These are phyloP conservation scores for Lepeophtheirus salmonis DNA, from an alignment of 1,140 invertebrate species.

Conservation along the genomic window DNA sequence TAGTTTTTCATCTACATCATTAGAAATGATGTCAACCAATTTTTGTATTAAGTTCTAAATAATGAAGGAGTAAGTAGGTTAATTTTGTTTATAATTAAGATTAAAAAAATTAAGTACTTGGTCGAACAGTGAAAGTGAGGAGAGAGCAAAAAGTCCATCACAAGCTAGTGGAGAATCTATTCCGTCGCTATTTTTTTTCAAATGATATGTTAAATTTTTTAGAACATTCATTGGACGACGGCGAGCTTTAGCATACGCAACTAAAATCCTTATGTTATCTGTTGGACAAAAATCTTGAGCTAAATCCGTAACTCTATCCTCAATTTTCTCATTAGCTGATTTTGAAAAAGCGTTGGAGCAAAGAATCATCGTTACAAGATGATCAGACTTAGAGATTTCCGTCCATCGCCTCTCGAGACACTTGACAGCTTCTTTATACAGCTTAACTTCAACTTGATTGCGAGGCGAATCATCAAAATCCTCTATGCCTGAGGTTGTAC, in stretches of 20 bases:
- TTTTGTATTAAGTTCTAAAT: not conserved
- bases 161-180: not conserved
- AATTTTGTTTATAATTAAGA: not conserved
- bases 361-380: not conserved
- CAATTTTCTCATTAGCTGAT: not conserved
- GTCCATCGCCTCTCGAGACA: not conserved
- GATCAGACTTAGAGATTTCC: not conserved
- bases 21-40: not conserved
- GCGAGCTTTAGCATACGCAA: not conserved
- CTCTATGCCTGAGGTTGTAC: too few relatives aligned
- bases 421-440: not conserved
- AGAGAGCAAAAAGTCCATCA: not conserved
- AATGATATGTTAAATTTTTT: not conserved
- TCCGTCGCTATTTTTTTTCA: not conserved
- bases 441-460: not conserved
- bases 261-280: not conserved
- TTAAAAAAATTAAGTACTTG: not conserved
- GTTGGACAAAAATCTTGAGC: not conserved
- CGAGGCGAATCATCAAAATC: not conserved
- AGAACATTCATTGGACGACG: not conserved
- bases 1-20: not conserved
- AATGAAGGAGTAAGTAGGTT: not conserved
- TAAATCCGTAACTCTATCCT: not conserved
- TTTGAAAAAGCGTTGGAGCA: not conserved
- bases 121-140: not conserved